These are phyloP conservation scores for Saguinus oedipus DNA, from an alignment of 2,797 vertebrate species.

Conservation along the genomic window DNA sequence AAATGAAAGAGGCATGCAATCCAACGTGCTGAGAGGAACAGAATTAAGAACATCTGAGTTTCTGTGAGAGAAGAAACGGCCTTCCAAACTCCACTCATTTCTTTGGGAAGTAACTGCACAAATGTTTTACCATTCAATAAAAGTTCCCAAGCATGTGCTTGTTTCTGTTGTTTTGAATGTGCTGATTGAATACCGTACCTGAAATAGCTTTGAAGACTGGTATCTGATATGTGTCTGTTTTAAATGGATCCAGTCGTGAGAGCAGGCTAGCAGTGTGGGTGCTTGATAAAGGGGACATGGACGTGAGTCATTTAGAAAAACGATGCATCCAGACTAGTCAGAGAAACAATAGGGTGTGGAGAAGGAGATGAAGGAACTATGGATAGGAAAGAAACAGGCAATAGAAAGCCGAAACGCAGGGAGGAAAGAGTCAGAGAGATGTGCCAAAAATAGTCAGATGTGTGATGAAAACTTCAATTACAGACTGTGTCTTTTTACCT, in stretches of 20 bases:
- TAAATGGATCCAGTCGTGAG: background rate
- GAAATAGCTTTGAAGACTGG: background rate
- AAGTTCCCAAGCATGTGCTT: background rate
- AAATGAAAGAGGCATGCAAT: conserved; percentile 31
- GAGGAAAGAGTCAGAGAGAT: background rate
- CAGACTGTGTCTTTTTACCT: fast-evolving
- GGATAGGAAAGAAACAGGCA: background rate
- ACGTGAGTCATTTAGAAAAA: background rate
- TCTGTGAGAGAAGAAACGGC: conserved; percentile 41
- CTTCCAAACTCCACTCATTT: background rate
- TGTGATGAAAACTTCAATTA: background rate
- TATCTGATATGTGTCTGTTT: background rate
- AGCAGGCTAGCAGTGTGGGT: background rate
- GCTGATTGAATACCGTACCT: background rate
- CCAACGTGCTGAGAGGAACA: background rate
- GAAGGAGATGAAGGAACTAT: background rate
- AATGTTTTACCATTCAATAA: conserved; percentile 21
- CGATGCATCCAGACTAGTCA: fast-evolving
- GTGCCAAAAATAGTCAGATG: background rate
- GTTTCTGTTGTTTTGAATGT: background rate
- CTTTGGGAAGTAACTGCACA: background rate
- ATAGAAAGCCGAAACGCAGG: background rate
- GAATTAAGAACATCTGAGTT: conserved; percentile 68
- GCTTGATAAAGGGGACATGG: background rate
- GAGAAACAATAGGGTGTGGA: background rate